Conservation (phyloP, 2,888 invertebrate genomes). For the Drosophila maculinotata region DNA sequence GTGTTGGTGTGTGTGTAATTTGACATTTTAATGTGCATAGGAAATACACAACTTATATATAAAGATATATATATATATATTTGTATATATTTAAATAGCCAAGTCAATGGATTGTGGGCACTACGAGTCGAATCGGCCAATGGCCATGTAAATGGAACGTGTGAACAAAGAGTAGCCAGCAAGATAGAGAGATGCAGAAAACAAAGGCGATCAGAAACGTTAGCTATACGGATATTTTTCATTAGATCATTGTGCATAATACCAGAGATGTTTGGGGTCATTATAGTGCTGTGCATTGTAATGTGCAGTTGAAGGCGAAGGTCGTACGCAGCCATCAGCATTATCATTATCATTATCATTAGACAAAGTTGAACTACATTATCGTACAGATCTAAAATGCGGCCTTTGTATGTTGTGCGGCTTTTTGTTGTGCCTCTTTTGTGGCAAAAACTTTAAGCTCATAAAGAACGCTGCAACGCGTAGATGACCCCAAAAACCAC, state of each 20-base stretch:
- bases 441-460: constrained; percentile 23
- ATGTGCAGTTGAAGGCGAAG: constrained; percentile 76
- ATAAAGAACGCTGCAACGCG: constrained; percentile 55
- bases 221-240: constrained; percentile 48
- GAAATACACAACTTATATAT: constrained; percentile 39
- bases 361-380: constrained; percentile 59
- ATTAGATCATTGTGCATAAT: constrained; percentile 44
- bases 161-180: constrained; percentile 62
- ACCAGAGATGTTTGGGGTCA: constrained; percentile 30
- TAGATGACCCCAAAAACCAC: constrained; percentile 49
- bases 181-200: constrained; percentile 16
- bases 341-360: constrained; percentile 56
- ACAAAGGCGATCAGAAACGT: constrained; percentile 17
- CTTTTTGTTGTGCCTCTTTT: constrained; percentile 43
- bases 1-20: constrained; percentile 51
- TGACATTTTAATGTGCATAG: constrained; percentile 77
- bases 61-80: constrained; percentile 5
- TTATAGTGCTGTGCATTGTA: constrained; percentile 56
- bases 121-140: constrained; percentile 49
- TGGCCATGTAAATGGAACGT: constrained; percentile 77
- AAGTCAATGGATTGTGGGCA: constrained; percentile 31
- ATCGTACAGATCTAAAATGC: constrained; percentile 17
- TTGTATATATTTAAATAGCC: constrained; percentile 8
- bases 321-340: constrained; percentile 42
- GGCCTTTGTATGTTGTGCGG: constrained; percentile 25